Conservation (phyloP, 2,113 vertebrate genomes). For the Tylochromis polylepis region DNA sequence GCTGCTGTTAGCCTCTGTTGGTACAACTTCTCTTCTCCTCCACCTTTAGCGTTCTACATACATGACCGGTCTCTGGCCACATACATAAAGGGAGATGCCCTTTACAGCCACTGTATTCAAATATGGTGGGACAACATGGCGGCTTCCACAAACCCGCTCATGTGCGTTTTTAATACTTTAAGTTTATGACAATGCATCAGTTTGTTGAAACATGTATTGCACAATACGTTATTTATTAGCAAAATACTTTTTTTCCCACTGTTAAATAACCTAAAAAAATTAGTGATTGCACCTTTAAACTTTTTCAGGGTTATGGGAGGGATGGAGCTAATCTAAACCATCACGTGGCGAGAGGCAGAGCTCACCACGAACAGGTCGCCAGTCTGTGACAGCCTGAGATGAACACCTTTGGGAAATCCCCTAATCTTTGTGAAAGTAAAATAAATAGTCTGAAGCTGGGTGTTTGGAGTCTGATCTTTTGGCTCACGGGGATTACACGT, state of each 20-base stretch:
- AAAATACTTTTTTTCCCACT: too few relatives aligned
- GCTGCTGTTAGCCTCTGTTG: neutral
- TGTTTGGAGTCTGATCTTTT: neutral
- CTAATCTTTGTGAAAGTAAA: neutral
- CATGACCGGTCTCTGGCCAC: too few relatives aligned
- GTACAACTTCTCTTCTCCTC: neutral
- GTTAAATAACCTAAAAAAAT: neutral
- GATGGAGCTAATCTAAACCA: neutral
- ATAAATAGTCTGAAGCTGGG: fast-evolving
- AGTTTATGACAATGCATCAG: neutral
- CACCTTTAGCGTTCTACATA: too few relatives aligned
- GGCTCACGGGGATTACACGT: neutral
- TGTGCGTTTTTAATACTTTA: too few relatives aligned
- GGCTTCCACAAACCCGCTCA: neutral
- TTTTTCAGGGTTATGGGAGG: neutral
- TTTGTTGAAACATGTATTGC: neutral
- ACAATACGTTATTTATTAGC: neutral
- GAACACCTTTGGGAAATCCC: neutral
- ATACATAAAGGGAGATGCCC: too few relatives aligned
- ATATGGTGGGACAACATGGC: neutral
- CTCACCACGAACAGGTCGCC: neutral
- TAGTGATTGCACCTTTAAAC: neutral
- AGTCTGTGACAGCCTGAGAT: neutral
- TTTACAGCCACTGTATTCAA: neutral
- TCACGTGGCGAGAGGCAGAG: neutral